Evolutionary conservation across 2,113 vertebrate genomes (phyloP), one percentile per base, ranked within the genome.

Genomic region (Lathamus discolor): DNA sequence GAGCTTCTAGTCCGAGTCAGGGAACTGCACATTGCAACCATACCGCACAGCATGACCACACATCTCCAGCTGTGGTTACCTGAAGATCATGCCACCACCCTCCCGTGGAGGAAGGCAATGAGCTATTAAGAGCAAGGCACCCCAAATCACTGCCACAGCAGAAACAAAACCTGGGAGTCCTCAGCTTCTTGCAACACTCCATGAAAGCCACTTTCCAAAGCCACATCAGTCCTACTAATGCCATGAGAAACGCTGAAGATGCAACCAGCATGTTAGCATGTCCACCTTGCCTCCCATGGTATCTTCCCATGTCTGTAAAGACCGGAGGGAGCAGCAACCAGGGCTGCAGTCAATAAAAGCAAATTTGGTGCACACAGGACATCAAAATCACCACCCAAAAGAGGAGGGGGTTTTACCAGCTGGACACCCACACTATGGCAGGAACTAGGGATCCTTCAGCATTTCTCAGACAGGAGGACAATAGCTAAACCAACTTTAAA

Each of bases 381-480:
- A 28, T 19, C 61, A 64, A 48, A 66, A 72, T 28, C 41, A 39
- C 12, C 25, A 5, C 5, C 24, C 3, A 1, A 55, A 61, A 90
- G 27, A 62, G 20, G 7, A 69, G 62, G 54, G 13, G 24, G 3
- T 6, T 68, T 9, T 90, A 13, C 20, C 20, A 67, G 51, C 6
- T 6, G 2, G 7, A 28, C 27, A 43, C 15, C 11, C 41, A 18
- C 3, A 2, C 3, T 7, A 5, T 2, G 35, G 24, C 1, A 2
- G 27, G 44, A 33, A 52, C 73, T n/a, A 74, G 22, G 23, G 18
- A 19, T 7, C 27, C 81, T 75, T 67, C 57, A 69, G 33, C 63
- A 68, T 54, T 6, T 2, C 46, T 37, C 69, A 1, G 2, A 15
- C 1, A 31, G 9, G 5, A 79, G 20, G 4, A 51, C 4, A 77